phyloP scores from a whole-genome alignment of 2,888 invertebrate species.

The Melanostoma scalare region DNA sequence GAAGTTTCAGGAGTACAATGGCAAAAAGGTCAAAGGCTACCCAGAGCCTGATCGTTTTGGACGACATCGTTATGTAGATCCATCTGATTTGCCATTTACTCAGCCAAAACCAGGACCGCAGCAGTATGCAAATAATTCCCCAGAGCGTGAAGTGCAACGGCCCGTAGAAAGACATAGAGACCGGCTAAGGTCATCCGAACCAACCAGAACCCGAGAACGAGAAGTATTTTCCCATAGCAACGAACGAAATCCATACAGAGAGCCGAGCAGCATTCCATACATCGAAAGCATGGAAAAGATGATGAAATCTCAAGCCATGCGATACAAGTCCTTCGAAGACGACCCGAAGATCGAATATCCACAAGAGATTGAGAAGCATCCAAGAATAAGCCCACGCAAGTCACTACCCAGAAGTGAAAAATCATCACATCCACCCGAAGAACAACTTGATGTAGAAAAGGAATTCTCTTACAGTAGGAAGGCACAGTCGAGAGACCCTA shows the following conservation, averaged over 20 bases:
- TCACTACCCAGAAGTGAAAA: slow-evolving; percentile 73
- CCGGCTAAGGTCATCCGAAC: slow-evolving; percentile 67
- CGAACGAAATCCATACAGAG: slow-evolving; percentile 81
- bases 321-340: slow-evolving; percentile 79
- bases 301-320: slow-evolving; percentile 82
- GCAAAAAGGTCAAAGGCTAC: slow-evolving; percentile 78
- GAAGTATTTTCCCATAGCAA: slow-evolving; percentile 77
- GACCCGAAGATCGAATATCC: slow-evolving; percentile 58
- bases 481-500: slow-evolving; percentile 61
- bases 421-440: slow-evolving; percentile 70
- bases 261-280: slow-evolving; percentile 81
- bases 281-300: slow-evolving; percentile 82
- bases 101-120: slow-evolving; percentile 75
- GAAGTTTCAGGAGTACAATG: slow-evolving; percentile 80
- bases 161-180: slow-evolving; percentile 73
- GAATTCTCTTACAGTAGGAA: slow-evolving; percentile 73
- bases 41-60: slow-evolving; percentile 79
- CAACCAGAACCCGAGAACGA: slow-evolving; percentile 66
- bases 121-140: slow-evolving; percentile 71
- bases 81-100: slow-evolving; percentile 79
- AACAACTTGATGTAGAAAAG: slow-evolving; percentile 69
- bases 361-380: slow-evolving; percentile 66
- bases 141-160: slow-evolving; percentile 67
- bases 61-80: slow-evolving; percentile 80
- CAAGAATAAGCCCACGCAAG: slow-evolving; percentile 75